phyloP scores from a whole-genome alignment of 2,797 vertebrate genomes.

The Gadopsis marmoratus region DNA sequence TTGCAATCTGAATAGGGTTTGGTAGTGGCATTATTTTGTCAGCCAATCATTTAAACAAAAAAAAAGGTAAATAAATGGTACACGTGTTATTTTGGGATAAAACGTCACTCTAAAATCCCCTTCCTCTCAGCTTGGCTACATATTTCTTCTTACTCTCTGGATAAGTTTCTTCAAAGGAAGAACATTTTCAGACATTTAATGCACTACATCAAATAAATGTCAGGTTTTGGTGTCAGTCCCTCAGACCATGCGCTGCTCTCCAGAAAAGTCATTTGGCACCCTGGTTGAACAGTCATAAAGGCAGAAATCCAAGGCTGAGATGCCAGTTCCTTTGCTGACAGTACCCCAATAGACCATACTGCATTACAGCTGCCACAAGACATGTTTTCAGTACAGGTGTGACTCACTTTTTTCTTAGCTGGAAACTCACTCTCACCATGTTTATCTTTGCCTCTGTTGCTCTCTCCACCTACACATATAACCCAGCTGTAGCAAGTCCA shows the following conservation, averaged over 20 bases:
- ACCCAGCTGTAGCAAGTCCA: slow-evolving; percentile 11
- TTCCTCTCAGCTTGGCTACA: slow-evolving; percentile 14
- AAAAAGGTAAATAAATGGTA: neutral
- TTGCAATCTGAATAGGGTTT: neutral
- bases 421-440: slow-evolving; percentile 28
- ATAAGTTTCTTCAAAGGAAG: slow-evolving; percentile 34
- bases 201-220: slow-evolving; percentile 39
- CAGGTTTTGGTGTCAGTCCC: slow-evolving; percentile 42
- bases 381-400: slow-evolving; percentile 46
- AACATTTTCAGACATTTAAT: slow-evolving; percentile 40
- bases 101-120: slow-evolving; percentile 5
- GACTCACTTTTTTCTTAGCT: slow-evolving; percentile 33
- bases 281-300: slow-evolving; percentile 31
- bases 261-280: slow-evolving; percentile 46
- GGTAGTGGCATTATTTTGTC: neutral
- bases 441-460: slow-evolving; percentile 26
- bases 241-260: slow-evolving; percentile 27
- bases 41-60: neutral
- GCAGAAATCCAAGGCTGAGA: slow-evolving; percentile 31
- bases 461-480: slow-evolving; percentile 30
- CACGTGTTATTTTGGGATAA: slow-evolving; percentile 16
- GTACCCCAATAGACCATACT: slow-evolving; percentile 38
- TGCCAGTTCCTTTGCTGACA: slow-evolving; percentile 26
- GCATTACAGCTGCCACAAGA: slow-evolving; percentile 32
- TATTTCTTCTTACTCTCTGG: neutral